Conservation (phyloP, 2,113 vertebrate species). For the Nesoenas mayeri region DNA sequence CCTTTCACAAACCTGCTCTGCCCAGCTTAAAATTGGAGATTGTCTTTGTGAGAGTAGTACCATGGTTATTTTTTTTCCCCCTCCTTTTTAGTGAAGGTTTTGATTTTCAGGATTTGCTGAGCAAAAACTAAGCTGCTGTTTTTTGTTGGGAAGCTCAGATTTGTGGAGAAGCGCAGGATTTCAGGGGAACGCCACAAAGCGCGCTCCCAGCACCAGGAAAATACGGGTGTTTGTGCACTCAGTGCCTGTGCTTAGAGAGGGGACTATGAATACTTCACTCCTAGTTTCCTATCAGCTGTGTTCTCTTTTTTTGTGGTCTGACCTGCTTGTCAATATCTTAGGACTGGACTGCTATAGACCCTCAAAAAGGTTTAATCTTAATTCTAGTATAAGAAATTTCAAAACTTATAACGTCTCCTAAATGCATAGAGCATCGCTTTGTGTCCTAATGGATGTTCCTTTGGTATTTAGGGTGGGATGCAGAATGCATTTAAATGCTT, state of each 20-base stretch:
- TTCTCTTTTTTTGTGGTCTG: fast-evolving
- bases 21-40: fast-evolving
- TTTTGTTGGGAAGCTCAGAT: not conserved
- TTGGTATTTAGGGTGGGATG: not conserved
- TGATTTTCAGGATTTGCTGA: not conserved
- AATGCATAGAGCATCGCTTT: not conserved
- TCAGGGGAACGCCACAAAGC: not conserved
- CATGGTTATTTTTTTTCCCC: fast-evolving
- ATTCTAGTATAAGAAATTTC: not conserved
- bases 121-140: not conserved
- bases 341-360: not conserved
- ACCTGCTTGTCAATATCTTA: not conserved
- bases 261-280: fast-evolving
- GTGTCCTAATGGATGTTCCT: fast-evolving
- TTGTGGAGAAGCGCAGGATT: not conserved
- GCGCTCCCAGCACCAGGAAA: not conserved
- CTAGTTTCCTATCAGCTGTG: not conserved
- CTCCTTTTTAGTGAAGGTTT: too few species aligned
- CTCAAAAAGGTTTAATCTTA: not conserved
- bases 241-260: fast-evolving
- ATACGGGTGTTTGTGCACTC: fast-evolving
- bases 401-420: not conserved
- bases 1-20: not conserved
- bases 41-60: too few species aligned
- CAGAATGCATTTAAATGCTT: not conserved